A percentile compares a stretch with the other conserved stretches of the same genome.
phyloP scores from a whole-genome alignment of 2,888 invertebrate genomes.

The Formica aserva region DNA sequence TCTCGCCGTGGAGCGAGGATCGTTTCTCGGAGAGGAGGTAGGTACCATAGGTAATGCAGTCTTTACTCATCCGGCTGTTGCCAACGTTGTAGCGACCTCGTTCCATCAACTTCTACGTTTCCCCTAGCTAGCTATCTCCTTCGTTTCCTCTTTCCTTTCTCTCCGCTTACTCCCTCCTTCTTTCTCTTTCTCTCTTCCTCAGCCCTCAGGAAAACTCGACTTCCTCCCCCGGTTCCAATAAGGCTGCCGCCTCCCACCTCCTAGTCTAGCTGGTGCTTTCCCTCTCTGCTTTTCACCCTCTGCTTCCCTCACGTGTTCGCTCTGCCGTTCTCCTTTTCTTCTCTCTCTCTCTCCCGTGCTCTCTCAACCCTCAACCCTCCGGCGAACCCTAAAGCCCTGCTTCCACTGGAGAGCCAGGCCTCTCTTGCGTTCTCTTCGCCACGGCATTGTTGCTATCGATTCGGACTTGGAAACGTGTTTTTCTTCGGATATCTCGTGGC shows the following conservation, averaged over 20 bases:
- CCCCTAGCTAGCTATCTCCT: constrained; percentile 60
- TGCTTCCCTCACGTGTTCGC: constrained; percentile 33
- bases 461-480: constrained; percentile 80
- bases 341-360: constrained; percentile 53
- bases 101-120: constrained; percentile 80
- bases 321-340: constrained; percentile 40
- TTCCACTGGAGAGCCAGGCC: constrained; percentile 69
- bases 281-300: constrained; percentile 53
- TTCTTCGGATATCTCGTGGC: constrained; percentile 81
- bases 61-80: constrained; percentile 82
- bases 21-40: constrained; percentile 74
- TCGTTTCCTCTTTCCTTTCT: constrained; percentile 60
- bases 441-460: constrained; percentile 84
- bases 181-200: constrained; percentile 65
- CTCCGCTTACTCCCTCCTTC: constrained; percentile 56
- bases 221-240: constrained; percentile 82
- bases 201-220: constrained; percentile 83
- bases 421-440: constrained; percentile 76
- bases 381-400: constrained; percentile 51
- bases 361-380: constrained; percentile 49
- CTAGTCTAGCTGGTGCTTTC: constrained; percentile 58
- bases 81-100: constrained; percentile 81
- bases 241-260: constrained; percentile 78
- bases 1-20: constrained; percentile 66
- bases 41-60: constrained; percentile 80